Percentiles rank a stretch among this genome's conserved stretches.
Evolutionary conservation across 2,888 invertebrate species (phyloP).

Genomic region (Phaonia tiefii): DNA sequence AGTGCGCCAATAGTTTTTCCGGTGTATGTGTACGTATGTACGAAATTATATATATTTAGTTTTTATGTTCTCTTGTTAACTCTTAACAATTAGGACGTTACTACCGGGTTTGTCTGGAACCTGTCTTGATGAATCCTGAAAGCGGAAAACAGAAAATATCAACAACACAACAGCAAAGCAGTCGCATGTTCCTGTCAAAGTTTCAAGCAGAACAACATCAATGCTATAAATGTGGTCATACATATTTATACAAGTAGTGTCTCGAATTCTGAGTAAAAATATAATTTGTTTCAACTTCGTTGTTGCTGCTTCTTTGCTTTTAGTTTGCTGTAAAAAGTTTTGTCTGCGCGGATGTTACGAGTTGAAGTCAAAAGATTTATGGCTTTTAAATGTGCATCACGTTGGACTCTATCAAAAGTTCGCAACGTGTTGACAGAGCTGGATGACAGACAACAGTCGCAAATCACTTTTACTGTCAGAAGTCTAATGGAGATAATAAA

Average conservation of each 20-base stretch:
- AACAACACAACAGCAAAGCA: background rate
- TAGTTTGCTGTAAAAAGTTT: constrained; percentile 20
- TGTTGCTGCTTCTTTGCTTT: too few relatives aligned
- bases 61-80: constrained; percentile 20
- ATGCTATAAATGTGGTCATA: too few relatives aligned
- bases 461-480: constrained; percentile 8
- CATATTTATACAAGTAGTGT: constrained; percentile 4
- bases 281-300: constrained; percentile 19
- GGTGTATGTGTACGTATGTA: background rate
- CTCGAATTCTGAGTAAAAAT: constrained; percentile 13
- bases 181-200: background rate
- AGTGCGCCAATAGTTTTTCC: background rate
- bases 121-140: too few relatives aligned
- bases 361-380: constrained; percentile 32
- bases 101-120: background rate
- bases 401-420: constrained; percentile 28
- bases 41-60: too few relatives aligned
- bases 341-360: constrained; percentile 10
- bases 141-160: background rate
- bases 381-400: constrained; percentile 35
- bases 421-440: constrained; percentile 32
- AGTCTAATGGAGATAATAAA: constrained; percentile 28
- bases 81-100: constrained; percentile 25
- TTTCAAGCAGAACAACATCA: too few relatives aligned
- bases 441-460: constrained; percentile 1